Evolutionary conservation across 2,888 invertebrate genomes (phyloP), one percentile per base, ranked within the genome.

Genomic region (Empis livida): DNA sequence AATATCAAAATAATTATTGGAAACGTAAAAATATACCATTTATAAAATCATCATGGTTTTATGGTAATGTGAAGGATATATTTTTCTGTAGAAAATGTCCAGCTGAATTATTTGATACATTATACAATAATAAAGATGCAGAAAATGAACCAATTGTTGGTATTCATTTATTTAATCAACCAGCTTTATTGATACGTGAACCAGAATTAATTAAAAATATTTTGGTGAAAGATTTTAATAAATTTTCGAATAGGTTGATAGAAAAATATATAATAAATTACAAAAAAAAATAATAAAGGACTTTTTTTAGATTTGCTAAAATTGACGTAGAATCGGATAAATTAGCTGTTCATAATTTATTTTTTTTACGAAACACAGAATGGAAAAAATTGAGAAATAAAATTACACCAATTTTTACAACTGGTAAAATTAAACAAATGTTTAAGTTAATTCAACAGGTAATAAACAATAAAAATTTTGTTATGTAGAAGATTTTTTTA

Each of bases 371-470:
- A 14, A 69, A 68, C 59, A 65, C 67, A 0, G 49, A 61, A 1
- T 73, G 74, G 73, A 71, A 65, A 49, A 52, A 60, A 11, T 52
- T 73, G 1, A 60, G 74, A 23, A 43, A 58, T 1, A 72, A 70
- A 49, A 46, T 74, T 3, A 64, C 73, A 1, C 73, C 74, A 0
- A 62, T 72, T 2, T 74, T 71, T 50, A 71, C 71, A 1, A 64
- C 62, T 44, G 68, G 64, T 5, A 68, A 68, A 45, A 56, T 70
- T 1, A 70, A 67, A 42, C 63, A 65, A 48, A 64, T 67, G 65
- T 68, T 67, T 58, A 56, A 58, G 2, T 53, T 68, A 10, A 57
- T 68, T 54, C 55, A 58, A 32, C 58, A 65, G 55, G 64, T 67
- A 49, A 45, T 5, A 3, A 20, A 20, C 3, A 5, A 5, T 20